These are phyloP conservation scores for Solen grandis DNA, from an alignment of 1,140 invertebrate genomes.

Conservation along the genomic window DNA sequence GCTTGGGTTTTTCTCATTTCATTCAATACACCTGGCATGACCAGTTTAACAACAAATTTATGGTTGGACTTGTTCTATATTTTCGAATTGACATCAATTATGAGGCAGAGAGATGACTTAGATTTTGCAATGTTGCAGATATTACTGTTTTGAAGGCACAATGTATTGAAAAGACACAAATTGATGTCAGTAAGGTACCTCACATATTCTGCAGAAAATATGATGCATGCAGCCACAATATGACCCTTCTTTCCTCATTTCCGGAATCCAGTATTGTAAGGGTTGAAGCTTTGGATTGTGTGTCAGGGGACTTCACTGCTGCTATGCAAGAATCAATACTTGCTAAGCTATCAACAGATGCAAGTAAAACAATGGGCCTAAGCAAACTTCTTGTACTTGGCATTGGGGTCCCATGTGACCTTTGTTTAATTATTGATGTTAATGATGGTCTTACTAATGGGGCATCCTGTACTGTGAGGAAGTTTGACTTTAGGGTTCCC, in stretches of 20 bases:
- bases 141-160: slow-evolving; percentile 5
- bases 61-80: slow-evolving; percentile 64
- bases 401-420: slow-evolving; percentile 15
- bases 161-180: not conserved
- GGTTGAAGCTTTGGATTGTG: slow-evolving; percentile 21
- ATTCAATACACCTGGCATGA: not conserved
- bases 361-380: slow-evolving; percentile 41
- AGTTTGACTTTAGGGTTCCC: slow-evolving; percentile 45
- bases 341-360: slow-evolving; percentile 20
- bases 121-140: too few relatives aligned
- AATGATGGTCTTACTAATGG: slow-evolving; percentile 55
- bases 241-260: not conserved
- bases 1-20: slow-evolving; percentile 29
- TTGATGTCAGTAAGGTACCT: not conserved
- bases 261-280: not conserved
- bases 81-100: too few relatives aligned
- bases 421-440: slow-evolving; percentile 13
- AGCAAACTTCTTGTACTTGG: slow-evolving; percentile 26
- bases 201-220: slow-evolving; percentile 8
- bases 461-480: slow-evolving; percentile 53
- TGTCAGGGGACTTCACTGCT: slow-evolving; percentile 14
- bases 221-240: slow-evolving; percentile 6
- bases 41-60: slow-evolving; percentile 53
- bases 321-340: slow-evolving; percentile 1
- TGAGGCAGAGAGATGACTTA: too few relatives aligned